Conservation (phyloP, 1,140 invertebrate species). For the Drepana arcuata region DNA sequence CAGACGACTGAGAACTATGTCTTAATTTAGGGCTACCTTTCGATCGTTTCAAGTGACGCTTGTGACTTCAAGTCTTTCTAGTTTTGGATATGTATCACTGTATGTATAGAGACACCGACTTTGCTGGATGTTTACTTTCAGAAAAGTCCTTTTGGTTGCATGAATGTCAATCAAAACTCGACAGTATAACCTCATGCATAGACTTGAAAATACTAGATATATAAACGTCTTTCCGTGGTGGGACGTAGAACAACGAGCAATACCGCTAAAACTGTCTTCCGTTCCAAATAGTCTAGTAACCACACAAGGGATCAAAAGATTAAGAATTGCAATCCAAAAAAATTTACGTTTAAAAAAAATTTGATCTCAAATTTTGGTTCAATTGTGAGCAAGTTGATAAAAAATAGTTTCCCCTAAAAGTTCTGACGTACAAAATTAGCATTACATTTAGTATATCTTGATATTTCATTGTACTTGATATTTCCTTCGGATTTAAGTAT, state of each 20-base stretch:
- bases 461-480: too few relatives aligned
- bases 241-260: too few relatives aligned
- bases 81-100: too few relatives aligned
- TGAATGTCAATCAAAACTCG: not conserved
- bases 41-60: constrained; percentile 11
- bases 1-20: constrained; percentile 27
- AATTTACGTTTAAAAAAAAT: constrained; percentile 38
- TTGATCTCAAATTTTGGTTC: constrained; percentile 68
- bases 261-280: too few relatives aligned
- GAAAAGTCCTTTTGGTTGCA: not conserved
- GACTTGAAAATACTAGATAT: not conserved
- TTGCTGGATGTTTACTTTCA: not conserved
- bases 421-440: too few relatives aligned
- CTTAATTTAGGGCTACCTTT: constrained; percentile 17
- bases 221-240: too few relatives aligned
- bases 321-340: constrained; percentile 2
- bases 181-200: not conserved
- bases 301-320: not conserved
- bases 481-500: too few relatives aligned
- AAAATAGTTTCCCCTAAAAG: too few relatives aligned
- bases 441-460: too few relatives aligned
- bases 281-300: too few relatives aligned
- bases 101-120: too few relatives aligned
- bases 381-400: constrained; percentile 55
- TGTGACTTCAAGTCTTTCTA: not conserved